phyloP scores from a whole-genome alignment of 2,113 vertebrate species.

The Gasterosteus aculeatus region DNA sequence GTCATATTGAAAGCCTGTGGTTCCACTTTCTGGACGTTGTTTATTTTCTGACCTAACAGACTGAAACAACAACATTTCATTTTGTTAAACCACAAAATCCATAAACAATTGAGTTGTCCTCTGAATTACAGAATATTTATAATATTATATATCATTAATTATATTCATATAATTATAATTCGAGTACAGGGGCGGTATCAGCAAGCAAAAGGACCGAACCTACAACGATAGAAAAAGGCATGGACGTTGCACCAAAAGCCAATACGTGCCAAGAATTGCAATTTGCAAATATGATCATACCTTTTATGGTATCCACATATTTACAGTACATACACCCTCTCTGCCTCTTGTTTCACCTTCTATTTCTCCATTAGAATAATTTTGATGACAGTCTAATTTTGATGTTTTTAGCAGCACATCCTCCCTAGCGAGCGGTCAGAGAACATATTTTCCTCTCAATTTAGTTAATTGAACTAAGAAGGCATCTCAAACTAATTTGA shows the following conservation, averaged over 20 bases:
- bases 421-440: neutral
- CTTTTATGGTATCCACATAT: neutral
- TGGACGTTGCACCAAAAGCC: neutral
- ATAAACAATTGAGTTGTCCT: slow-evolving; percentile 1
- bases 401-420: neutral
- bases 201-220: slow-evolving; percentile 5
- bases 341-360: neutral
- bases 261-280: neutral
- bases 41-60: slow-evolving; percentile 31
- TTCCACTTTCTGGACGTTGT: slow-evolving; percentile 43
- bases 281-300: neutral
- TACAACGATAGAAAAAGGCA: neutral
- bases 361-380: neutral
- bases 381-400: neutral
- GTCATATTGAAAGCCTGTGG: slow-evolving; percentile 36
- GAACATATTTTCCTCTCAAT: slow-evolving; percentile 6
- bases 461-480: slow-evolving; percentile 5
- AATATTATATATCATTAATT: too few species aligned
- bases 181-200: slow-evolving; percentile 3
- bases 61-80: slow-evolving; percentile 29
- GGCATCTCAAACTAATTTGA: neutral
- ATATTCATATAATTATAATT: too few species aligned
- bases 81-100: slow-evolving; percentile 3
- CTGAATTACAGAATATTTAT: too few species aligned
- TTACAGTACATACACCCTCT: neutral